Evolutionary conservation across 2,888 invertebrate genomes (phyloP).

Genomic region (Ptychoptera albimana): DNA sequence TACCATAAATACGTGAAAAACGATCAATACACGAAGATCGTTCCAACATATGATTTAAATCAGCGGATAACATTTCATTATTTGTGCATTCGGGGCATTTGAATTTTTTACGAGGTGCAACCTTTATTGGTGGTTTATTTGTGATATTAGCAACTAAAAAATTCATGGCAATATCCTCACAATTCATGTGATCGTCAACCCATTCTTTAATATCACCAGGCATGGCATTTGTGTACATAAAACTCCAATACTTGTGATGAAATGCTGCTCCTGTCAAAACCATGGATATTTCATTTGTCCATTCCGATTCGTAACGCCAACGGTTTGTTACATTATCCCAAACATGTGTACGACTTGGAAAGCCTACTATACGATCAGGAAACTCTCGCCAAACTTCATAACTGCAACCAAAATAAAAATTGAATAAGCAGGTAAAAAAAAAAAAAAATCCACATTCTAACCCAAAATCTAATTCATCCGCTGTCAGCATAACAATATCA

Average conservation of each 20-base stretch:
- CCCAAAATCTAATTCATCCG: constrained; percentile 92
- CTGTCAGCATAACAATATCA: constrained; percentile 88
- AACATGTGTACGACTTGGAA: constrained; percentile 85
- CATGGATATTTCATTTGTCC: constrained; percentile 95
- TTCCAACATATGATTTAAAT: constrained; percentile 83
- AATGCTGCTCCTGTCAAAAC: constrained; percentile 92
- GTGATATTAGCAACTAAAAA: constrained; percentile 88
- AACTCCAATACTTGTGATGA: constrained; percentile 93
- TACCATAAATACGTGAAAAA: constrained; percentile 63
- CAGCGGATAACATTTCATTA: constrained; percentile 86
- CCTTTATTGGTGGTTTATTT: constrained; percentile 84
- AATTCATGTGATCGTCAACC: constrained; percentile 94
- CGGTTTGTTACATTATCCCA: constrained; percentile 76
- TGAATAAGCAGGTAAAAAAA: constrained; percentile 5
- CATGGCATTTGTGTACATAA: constrained; percentile 80
- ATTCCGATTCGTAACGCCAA: constrained; percentile 94
- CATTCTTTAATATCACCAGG: constrained; percentile 69
- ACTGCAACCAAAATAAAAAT: constrained; percentile 17
- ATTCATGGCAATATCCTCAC: constrained; percentile 97
- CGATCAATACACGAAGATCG: constrained; percentile 77
- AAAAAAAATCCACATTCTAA: constrained; percentile 29
- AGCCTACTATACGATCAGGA: constrained; percentile 90
- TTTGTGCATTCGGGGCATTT: constrained; percentile 91
- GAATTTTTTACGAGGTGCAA: constrained; percentile 90
- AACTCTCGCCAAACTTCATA: constrained; percentile 93